Base-by-base conservation (phyloP, 92 coral and sea anemone species). In the Heliopora coerulea region DNA sequence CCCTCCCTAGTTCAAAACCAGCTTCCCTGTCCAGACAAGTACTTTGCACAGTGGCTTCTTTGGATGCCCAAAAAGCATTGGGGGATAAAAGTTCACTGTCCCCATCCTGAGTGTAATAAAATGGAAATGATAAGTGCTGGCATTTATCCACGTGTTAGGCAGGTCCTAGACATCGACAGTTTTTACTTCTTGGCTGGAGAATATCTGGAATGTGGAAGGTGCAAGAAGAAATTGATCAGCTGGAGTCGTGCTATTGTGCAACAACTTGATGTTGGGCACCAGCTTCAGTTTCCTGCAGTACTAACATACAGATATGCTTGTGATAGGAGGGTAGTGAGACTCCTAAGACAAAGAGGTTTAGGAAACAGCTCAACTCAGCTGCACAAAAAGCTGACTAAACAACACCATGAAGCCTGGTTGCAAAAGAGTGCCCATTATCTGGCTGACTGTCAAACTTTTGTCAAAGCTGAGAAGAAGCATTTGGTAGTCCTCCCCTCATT, bases 41-140 rank as follows among this genome's bases (percentile, higher is more conserved):
- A 44, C 64, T 80, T 75, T 56, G 72, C 80, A n/a, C 89, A 62
- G 18, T 79, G 79, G 0, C 54, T 85, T 74, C 40, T 85, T 25
- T 85, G 85, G 89, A 85, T 80, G 85, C 89, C 89, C 14, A 80
- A 80, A 59, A 85, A 85, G 70, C 75, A 80, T 6, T 85, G 85
- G 86, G 73, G 44, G 18, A 72, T 81, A 46, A 64, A 26, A 15
- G 19, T 81, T 48, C 14, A 62, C 30, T 81, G 85, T 29, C 87
- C 85, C 28, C 85, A 79, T 25, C 18, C 63, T 19, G 23, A 40
- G 10, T 79, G 83, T 42, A 20, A 18, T 3, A 30, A 83, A 17
- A 31, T 44, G 0, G 72, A 58, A 20, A 39, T 79, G 5, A 80
- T 73, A 0, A 34, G 79, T 56, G 64, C 73, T 19, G 79, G 78